These are phyloP conservation scores for Amphiprion ocellaris DNA, from an alignment of 2,113 vertebrate species.

Conservation along the genomic window DNA sequence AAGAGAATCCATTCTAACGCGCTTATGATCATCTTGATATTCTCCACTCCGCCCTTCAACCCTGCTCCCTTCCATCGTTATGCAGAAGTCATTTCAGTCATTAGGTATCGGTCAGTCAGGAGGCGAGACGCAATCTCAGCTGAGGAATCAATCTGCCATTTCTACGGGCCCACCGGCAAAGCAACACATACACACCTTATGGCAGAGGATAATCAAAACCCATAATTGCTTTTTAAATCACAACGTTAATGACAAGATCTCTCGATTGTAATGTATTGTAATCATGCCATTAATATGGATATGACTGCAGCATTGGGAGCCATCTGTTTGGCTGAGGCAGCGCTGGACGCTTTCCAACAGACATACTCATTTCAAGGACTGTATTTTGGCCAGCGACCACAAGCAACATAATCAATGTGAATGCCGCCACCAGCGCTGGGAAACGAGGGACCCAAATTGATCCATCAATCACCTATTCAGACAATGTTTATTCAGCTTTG, in stretches of 20 bases:
- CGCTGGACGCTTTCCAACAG: conserved; percentile 67
- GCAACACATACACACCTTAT: conserved; percentile 55
- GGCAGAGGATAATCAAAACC: conserved; percentile 80
- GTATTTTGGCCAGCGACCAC: conserved; percentile 70
- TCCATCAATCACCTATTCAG: conserved; percentile 75
- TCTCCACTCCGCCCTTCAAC: conserved; percentile 26
- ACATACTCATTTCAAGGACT: conserved; percentile 71
- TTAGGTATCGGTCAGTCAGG: conserved; percentile 80
- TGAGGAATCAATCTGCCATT: conserved; percentile 75
- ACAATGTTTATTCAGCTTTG: conserved; percentile 76
- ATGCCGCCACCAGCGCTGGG: conserved; percentile 55
- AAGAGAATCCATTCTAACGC: not conserved
- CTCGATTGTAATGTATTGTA: conserved; percentile 82
- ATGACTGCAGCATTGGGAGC: conserved; percentile 74
- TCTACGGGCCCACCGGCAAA: conserved; percentile 63
- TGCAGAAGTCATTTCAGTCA: conserved; percentile 76
- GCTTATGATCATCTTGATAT: conserved; percentile 13
- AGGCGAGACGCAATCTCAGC: conserved; percentile 65
- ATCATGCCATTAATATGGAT: conserved; percentile 85
- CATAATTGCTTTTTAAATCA: conserved; percentile 87
- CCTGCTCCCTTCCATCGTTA: conserved; percentile 50
- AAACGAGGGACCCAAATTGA: conserved; percentile 68
- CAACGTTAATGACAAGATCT: conserved; percentile 84
- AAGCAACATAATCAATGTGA: conserved; percentile 71
- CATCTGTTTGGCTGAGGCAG: conserved; percentile 79